Percentiles rank a stretch among this genome's conserved stretches.
Conservation (phyloP, 1,140 invertebrate species). For the Anadara kagoshimensis region DNA sequence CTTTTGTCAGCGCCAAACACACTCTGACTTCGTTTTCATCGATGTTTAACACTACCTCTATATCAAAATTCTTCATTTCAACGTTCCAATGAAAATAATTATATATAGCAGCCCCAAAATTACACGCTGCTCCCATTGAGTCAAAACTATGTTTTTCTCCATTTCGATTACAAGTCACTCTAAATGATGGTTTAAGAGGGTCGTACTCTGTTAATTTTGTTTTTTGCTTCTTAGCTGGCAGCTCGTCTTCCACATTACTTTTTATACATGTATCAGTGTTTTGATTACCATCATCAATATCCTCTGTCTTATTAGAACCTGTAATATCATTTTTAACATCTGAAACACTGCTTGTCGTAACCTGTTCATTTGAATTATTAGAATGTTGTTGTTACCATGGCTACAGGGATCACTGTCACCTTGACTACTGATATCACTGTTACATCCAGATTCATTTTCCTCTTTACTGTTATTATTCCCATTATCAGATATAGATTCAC, state of each 20-base stretch:
- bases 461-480: slow-evolving; percentile 6
- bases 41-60: slow-evolving; percentile 78
- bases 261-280: not conserved
- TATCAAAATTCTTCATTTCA: slow-evolving; percentile 76
- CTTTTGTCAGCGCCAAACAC: slow-evolving; percentile 4
- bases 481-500: not conserved
- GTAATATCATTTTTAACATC: no score
- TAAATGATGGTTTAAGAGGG: slow-evolving; percentile 73
- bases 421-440: not conserved
- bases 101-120: slow-evolving; percentile 77
- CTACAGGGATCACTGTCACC: not conserved
- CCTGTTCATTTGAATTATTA: not conserved
- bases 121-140: slow-evolving; percentile 76
- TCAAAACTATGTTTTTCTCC: slow-evolving; percentile 77
- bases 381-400: not conserved
- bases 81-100: slow-evolving; percentile 78
- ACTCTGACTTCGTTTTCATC: slow-evolving; percentile 73
- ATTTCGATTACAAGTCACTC: slow-evolving; percentile 77
- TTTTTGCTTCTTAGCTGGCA: slow-evolving; percentile 40
- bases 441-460: not conserved
- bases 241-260: slow-evolving; percentile 1
- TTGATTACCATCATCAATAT: not conserved
- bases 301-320: not conserved
- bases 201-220: slow-evolving; percentile 44
- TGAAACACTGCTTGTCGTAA: not conserved